These are phyloP conservation scores for Herminia tarsipennalis DNA, from an alignment of 2,888 invertebrate species.

Conservation along the genomic window DNA sequence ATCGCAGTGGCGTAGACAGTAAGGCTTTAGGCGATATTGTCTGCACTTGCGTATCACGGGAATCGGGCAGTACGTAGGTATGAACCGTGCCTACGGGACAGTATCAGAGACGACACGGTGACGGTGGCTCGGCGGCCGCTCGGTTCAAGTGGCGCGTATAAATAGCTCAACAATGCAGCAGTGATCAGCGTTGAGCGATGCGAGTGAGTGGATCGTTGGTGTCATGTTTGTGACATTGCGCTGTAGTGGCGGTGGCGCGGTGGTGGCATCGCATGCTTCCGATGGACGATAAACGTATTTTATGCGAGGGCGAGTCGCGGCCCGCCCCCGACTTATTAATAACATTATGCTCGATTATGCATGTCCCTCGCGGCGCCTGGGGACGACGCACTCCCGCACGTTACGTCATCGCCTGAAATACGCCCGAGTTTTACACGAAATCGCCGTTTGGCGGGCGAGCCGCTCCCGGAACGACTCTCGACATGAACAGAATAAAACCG, in stretches of 20 bases:
- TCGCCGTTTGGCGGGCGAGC: conserved; percentile 41
- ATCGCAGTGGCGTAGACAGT: too few species aligned
- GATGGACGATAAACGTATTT: conserved; percentile 60
- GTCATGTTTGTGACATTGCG: conserved; percentile 34
- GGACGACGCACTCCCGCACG: conserved; percentile 55
- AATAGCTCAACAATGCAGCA: conserved; percentile 52
- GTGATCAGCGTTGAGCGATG: conserved; percentile 22
- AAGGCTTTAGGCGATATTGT: too few species aligned
- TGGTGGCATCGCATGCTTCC: conserved; percentile 51
- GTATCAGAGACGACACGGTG: background rate
- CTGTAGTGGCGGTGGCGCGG: background rate
- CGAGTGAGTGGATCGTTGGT: conserved; percentile 4
- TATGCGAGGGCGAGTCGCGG: conserved; percentile 60
- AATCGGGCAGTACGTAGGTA: too few species aligned
- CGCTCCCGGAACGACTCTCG: conserved; percentile 54
- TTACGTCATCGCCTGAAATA: conserved; percentile 72
- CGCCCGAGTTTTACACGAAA: conserved; percentile 53
- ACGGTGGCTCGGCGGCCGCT: conserved; percentile 26
- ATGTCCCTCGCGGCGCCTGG: conserved; percentile 60
- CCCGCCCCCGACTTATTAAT: conserved; percentile 69
- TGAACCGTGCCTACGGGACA: too few species aligned
- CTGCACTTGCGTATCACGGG: too few species aligned
- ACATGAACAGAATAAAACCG: conserved; percentile 62
- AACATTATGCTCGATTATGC: conserved; percentile 64
- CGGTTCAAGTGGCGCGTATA: conserved; percentile 41